phyloP scores from a whole-genome alignment of 1,140 invertebrate species.

The Olivierus martensii region DNA sequence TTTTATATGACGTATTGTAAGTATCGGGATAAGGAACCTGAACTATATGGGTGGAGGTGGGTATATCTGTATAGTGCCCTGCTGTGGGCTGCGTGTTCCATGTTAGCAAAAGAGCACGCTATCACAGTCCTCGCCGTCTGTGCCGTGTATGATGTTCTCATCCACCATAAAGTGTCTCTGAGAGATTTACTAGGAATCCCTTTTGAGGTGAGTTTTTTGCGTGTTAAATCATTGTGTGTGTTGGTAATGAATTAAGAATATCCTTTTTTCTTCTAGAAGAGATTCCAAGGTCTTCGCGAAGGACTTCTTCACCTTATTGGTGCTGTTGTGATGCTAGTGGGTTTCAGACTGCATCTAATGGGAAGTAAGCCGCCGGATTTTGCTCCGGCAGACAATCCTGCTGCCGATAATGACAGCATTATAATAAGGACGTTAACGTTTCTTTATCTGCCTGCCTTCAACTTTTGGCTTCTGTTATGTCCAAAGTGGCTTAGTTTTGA shows the following conservation, averaged over 20 bases:
- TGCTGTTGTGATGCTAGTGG: conserved; percentile 27
- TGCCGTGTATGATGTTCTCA: conserved; percentile 55
- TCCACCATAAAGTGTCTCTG: conserved; percentile 28
- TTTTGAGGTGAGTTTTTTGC: conserved; percentile 5
- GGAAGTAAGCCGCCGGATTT: conserved; percentile 25
- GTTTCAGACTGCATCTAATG: conserved; percentile 27
- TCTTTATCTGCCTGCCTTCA: conserved; percentile 71
- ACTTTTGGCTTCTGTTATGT: conserved; percentile 63
- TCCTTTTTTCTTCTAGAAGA: conserved; percentile 33
- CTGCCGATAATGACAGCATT: conserved; percentile 28
- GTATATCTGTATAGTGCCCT: conserved; percentile 16
- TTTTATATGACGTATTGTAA: conserved; percentile 39
- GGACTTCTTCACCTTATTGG: conserved; percentile 45
- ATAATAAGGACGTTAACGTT: conserved; percentile 53
- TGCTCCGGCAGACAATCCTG: conserved; percentile 31
- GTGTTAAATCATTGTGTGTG: not conserved
- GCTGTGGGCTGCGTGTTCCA: conserved; percentile 34
- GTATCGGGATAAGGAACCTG: conserved; percentile 7
- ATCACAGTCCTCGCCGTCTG: conserved; percentile 80
- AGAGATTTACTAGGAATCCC: conserved; percentile 10
- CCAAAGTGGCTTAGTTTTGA: conserved; percentile 78
- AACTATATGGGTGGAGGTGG: not conserved
- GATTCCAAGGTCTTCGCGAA: conserved; percentile 37
- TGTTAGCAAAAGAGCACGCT: conserved; percentile 82
- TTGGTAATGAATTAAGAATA: not conserved